phyloP scores from a whole-genome alignment of 2,888 invertebrate genomes.

The Elegia similella region DNA sequence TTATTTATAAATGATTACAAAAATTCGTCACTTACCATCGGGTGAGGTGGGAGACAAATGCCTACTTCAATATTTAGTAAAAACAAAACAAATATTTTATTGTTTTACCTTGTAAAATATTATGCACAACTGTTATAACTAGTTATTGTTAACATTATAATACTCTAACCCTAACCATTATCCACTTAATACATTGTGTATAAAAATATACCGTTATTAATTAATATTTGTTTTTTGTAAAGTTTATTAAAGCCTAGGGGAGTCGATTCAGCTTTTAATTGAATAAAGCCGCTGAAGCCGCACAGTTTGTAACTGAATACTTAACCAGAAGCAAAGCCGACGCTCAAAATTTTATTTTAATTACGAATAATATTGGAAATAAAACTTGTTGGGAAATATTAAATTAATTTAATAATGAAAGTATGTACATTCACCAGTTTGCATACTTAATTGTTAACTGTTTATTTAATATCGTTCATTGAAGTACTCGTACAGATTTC shows the following conservation, averaged over 20 bases:
- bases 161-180: background rate
- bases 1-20: too few relatives aligned
- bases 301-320: conserved; percentile 29
- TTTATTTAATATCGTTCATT: too few relatives aligned
- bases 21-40: too few relatives aligned
- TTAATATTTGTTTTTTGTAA: conserved; percentile 39
- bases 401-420: background rate
- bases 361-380: background rate
- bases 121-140: too few relatives aligned
- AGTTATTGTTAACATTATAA: too few relatives aligned
- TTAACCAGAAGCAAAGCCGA: background rate
- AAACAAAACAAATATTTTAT: too few relatives aligned
- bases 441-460: too few relatives aligned
- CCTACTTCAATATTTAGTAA: too few relatives aligned
- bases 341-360: background rate
- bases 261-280: conserved; percentile 47
- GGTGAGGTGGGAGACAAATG: too few relatives aligned
- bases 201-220: conserved; percentile 26
- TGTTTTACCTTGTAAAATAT: too few relatives aligned
- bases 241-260: conserved; percentile 38
- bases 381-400: background rate
- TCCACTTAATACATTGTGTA: background rate
- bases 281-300: conserved; percentile 39
- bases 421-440: too few relatives aligned
- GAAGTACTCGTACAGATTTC: too few relatives aligned